These are phyloP conservation scores for Meles meles DNA, from an alignment of 2,113 vertebrate species.

Conservation along the genomic window DNA sequence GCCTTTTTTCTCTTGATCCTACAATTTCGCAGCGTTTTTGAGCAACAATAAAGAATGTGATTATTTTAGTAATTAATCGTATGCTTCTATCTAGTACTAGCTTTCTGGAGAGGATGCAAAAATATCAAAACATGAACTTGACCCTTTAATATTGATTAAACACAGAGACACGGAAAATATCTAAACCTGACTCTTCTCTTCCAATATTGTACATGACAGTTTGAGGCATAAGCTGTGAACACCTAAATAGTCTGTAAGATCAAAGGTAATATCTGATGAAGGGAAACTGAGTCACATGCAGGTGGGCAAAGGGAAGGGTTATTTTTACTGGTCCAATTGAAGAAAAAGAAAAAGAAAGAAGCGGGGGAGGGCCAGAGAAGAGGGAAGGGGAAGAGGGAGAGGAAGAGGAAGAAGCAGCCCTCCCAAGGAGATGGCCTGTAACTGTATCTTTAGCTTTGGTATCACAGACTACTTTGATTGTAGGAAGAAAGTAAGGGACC, in stretches of 20 bases:
- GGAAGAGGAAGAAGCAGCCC: not conserved
- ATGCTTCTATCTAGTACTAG: not conserved
- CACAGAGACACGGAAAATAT: not conserved
- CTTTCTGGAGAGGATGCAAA: constrained; percentile 1
- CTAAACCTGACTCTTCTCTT: not conserved
- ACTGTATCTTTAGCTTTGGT: not conserved
- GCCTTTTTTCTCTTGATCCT: not conserved
- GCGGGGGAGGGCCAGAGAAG: not conserved
- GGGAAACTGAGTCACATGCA: not conserved
- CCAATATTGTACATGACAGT: not conserved
- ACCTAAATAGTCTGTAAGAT: not conserved
- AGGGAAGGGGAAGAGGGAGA: no score
- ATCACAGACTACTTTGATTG: not conserved
- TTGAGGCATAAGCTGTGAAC: not conserved
- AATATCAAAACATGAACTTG: not conserved
- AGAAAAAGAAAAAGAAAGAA: not conserved
- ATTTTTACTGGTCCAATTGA: not conserved
- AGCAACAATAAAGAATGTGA: not conserved
- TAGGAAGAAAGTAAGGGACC: not conserved
- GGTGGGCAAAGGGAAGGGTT: not conserved
- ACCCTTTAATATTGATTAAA: not conserved
- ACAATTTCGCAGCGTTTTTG: not conserved
- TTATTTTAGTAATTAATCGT: constrained; percentile 15
- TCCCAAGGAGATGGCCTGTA: not conserved
- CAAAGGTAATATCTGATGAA: not conserved